Evolutionary conservation across 1,140 invertebrate genomes (phyloP), one percentile per base, ranked within the genome.

Genomic region (Harpegnathos saltator): DNA sequence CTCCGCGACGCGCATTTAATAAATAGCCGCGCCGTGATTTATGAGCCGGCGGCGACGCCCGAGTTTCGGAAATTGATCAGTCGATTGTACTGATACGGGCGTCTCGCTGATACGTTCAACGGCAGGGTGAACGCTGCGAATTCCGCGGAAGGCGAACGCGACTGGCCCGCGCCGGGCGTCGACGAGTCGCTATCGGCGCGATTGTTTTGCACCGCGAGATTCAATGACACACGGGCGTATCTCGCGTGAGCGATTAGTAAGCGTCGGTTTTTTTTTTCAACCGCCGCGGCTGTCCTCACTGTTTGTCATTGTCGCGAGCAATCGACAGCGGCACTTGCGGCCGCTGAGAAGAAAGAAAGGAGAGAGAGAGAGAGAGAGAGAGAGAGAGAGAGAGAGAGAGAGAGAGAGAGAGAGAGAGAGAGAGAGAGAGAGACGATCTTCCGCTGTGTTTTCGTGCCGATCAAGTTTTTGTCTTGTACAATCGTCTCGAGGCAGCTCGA

Each of bases 11-110:
- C n/a, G n/a, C 33, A 62, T 11, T 61, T 33, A n/a, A 14, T 24
- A 54, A 77, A 77, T 19, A 24, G 1, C 19, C 24, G 38, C 48
- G 59, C 50, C 26, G 15, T 65, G 44, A 77, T 26, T 38, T 50
- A 24, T 11, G 61, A 77, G 24, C 33, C 19, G 14, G 11, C 38
- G 50, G 33, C 33, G 69, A 78, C 62, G 29, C 52, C 75, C 44
- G 22, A 52, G 52, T 71, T 71, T 69, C 17, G 52, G 22, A 71
- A 80, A 71, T 71, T 59, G 22, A 71, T 71, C n/a, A 22, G 59
- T 71, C 14, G 33, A 78, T 19, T 62, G n/a, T n/a, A 24, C 54
- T 7, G 74, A 77, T 80, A 29, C 29, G n/a, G 26, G 22, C n/a
- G n/a, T n/a, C n/a, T n/a, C 3, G 22, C 62, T 14, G 56, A 7